Base-by-base conservation (phyloP, 2,113 vertebrate species). In the Anseranas semipalmata region DNA sequence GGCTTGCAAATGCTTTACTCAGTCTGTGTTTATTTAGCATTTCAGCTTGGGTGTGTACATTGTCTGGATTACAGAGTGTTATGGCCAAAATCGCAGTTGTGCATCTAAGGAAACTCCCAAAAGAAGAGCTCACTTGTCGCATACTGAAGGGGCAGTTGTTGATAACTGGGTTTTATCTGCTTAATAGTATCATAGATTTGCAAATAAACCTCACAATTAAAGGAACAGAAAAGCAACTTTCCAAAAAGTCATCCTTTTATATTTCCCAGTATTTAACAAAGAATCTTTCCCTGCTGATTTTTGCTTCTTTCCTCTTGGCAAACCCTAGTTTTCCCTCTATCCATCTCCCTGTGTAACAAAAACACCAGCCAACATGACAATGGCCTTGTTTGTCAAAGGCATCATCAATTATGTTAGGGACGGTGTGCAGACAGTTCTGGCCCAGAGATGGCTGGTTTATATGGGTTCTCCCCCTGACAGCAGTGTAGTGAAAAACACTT, bases 371-470 rank as follows among this genome's bases (percentile, higher is more conserved):
- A 1, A 67, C 22, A 8, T 39, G 87, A 96, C 94, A 95, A 95
- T 95, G 77, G 77, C 81, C 82, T 95, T 95, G 85, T 96, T 96
- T 96, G 74, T 96, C 81, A 93, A 96, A 96, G 90, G 90, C 96
- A 89, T 90, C 95, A 94, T 96, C 90, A 94, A 65, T 96, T 96
- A 89, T 94, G 84, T 95, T 96, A 91, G 89, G 81, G 91, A 96
- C 87, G n/a, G 95, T 96, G 95, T 96, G 94, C 94, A 95, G 95
- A 97, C 96, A 95, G 89, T 94, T 96, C 81, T 95, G 92, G 71
- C 84, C 89, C 77, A 67, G 89, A 85, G 77, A 58, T 52, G 77
- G 71, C 74, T 33, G 28, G 41, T 89, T 90, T 81, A 50, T 96
- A 91, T 91, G 60, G 55, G 78, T 83, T 96, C 67, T 85, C 41